Evolutionary conservation across 1,140 invertebrate species (phyloP).

Genomic region (Heliconius hewitsoni): DNA sequence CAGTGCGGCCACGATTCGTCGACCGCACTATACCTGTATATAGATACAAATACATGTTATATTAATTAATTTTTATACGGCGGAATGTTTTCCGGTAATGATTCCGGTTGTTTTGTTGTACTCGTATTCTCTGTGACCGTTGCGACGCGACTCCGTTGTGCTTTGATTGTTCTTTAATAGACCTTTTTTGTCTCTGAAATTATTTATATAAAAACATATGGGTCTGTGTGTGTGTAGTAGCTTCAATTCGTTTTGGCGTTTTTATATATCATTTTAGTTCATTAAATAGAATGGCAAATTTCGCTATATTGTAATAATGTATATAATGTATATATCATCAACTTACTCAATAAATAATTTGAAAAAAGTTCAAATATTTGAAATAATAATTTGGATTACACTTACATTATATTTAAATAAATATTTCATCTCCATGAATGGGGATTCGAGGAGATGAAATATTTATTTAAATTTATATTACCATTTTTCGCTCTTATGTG

Average conservation of each 20-base stretch:
- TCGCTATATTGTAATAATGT: no score
- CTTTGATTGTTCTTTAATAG: slow-evolving; percentile 61
- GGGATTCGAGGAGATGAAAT: no score
- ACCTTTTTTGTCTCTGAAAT: slow-evolving; percentile 73
- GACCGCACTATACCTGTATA: background rate
- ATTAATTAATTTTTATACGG: slow-evolving; percentile 51
- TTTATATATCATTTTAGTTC: background rate
- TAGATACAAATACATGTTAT: background rate
- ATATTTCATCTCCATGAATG: no score
- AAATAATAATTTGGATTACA: no score
- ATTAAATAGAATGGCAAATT: no score
- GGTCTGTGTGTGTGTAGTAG: background rate
- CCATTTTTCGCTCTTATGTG: no score
- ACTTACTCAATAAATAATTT: no score
- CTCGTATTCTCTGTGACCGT: slow-evolving; percentile 70
- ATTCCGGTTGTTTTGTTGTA: slow-evolving; percentile 73
- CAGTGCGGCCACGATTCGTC: no score
- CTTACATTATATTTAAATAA: no score
- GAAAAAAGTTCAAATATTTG: no score
- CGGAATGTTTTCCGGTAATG: slow-evolving; percentile 75
- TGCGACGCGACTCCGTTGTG: slow-evolving; percentile 50
- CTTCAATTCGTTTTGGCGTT: background rate
- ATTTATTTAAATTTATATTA: no score
- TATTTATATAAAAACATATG: background rate
- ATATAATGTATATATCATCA: no score